Conservation (phyloP, 2,888 invertebrate species). For the Drosophila siamana region DNA sequence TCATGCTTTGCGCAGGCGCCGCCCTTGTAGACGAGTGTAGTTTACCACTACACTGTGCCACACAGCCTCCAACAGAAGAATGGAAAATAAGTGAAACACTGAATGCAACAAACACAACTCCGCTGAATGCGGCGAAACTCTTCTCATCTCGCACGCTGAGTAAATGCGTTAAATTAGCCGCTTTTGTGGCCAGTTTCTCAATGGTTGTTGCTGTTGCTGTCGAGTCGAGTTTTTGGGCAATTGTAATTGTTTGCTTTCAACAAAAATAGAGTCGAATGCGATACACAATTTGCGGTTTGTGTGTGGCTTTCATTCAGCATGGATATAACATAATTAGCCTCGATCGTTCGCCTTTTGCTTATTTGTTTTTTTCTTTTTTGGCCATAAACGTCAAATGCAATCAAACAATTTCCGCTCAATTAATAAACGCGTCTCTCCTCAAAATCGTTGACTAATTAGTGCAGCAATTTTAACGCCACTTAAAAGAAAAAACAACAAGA, state of each 20-base stretch:
- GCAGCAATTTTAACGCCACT: conserved; percentile 55
- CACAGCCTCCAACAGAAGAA: neutral
- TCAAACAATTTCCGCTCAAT: conserved; percentile 78
- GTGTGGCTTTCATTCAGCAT: conserved; percentile 32
- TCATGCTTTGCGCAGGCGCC: conserved; percentile 64
- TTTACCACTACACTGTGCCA: too few species aligned
- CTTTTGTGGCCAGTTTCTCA: conserved; percentile 65
- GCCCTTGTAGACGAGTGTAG: conserved; percentile 30
- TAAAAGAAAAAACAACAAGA: neutral
- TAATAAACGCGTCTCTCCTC: conserved; percentile 51
- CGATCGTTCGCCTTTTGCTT: conserved; percentile 28
- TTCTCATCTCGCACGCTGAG: conserved; percentile 41
- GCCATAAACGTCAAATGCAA: conserved; percentile 54
- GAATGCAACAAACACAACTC: too few species aligned
- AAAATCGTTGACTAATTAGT: conserved; percentile 69
- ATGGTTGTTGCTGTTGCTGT: conserved; percentile 29
- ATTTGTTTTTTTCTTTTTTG: conserved; percentile 18
- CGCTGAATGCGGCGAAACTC: conserved; percentile 38
- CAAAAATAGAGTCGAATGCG: conserved; percentile 7
- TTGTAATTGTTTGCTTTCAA: conserved; percentile 55
- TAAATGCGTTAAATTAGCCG: conserved; percentile 82
- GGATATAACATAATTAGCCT: conserved; percentile 49
- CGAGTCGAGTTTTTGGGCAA: conserved; percentile 33
- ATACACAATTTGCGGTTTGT: conserved; percentile 18
- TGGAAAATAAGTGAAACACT: neutral